These are phyloP conservation scores for Acanthurus lineatus DNA, from an alignment of 2,797 vertebrate species.

Conservation along the genomic window DNA sequence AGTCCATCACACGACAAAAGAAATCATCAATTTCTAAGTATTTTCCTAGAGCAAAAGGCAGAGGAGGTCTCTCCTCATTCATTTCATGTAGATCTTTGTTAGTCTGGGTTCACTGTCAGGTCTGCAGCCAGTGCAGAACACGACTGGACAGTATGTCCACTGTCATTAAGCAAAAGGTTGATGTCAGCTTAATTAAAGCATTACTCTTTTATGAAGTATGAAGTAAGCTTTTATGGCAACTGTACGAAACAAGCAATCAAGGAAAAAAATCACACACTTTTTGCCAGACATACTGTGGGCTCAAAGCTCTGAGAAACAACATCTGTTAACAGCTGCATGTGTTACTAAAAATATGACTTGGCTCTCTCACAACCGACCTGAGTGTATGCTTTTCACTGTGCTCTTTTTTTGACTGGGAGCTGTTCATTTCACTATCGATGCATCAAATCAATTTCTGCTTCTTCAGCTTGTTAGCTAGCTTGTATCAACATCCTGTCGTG, in stretches of 20 bases:
- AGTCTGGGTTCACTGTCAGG: background rate
- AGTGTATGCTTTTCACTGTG: constrained; percentile 30
- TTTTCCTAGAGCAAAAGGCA: background rate
- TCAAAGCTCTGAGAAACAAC: constrained; percentile 22
- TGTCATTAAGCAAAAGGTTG: background rate
- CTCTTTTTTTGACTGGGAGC: constrained; percentile 33
- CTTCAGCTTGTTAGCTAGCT: constrained; percentile 34
- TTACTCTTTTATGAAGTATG: too few species aligned
- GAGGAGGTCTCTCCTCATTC: background rate
- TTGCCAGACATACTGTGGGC: constrained; percentile 14
- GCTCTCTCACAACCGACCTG: constrained; percentile 24
- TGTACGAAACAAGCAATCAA: constrained; percentile 21
- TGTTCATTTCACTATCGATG: constrained; percentile 44
- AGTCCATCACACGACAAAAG: constrained; percentile 14
- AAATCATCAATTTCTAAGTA: constrained; percentile 3
- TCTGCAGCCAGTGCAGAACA: constrained; percentile 5
- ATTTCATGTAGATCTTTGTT: constrained; percentile 19
- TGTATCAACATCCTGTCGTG: constrained; percentile 30
- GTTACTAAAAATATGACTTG: constrained; percentile 45
- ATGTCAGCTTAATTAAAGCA: background rate
- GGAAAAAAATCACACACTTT: constrained; percentile 33
- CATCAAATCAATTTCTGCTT: constrained; percentile 51
- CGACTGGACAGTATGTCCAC: background rate
- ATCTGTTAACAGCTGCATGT: constrained; percentile 57
- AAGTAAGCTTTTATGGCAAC: background rate